Evolutionary conservation across 2,113 vertebrate genomes (phyloP).

Genomic region (Laterallus jamaicensis): DNA sequence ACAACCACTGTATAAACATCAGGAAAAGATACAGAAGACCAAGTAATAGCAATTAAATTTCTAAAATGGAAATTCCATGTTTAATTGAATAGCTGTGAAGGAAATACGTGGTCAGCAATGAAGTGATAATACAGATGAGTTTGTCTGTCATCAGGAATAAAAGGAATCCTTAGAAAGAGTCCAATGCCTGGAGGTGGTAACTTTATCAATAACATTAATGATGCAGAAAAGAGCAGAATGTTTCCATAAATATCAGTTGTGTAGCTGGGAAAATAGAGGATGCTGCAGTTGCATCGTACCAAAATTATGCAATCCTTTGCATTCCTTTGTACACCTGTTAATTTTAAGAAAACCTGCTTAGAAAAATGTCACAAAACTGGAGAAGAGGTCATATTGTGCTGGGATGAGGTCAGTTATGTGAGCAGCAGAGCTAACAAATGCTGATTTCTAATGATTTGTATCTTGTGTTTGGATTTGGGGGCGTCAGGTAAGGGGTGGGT

Average conservation of each 20-base stretch:
- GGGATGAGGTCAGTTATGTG: background rate
- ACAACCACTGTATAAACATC: background rate
- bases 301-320: background rate
- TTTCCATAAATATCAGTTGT: background rate
- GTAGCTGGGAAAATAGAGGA: background rate
- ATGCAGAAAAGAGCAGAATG: background rate
- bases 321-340: background rate
- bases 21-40: background rate
- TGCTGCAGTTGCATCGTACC: background rate
- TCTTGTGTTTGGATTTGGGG: background rate
- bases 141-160: background rate
- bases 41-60: background rate
- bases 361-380: background rate
- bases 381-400: background rate
- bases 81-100: background rate
- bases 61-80: background rate
- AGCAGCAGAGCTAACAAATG: background rate
- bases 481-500: background rate
- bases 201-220: background rate
- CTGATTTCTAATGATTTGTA: background rate
- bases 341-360: background rate
- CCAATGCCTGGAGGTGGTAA: background rate
- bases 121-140: background rate
- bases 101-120: background rate
- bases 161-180: background rate